phyloP scores from a whole-genome alignment of 2,797 vertebrate species.

The Borostomias antarcticus region DNA sequence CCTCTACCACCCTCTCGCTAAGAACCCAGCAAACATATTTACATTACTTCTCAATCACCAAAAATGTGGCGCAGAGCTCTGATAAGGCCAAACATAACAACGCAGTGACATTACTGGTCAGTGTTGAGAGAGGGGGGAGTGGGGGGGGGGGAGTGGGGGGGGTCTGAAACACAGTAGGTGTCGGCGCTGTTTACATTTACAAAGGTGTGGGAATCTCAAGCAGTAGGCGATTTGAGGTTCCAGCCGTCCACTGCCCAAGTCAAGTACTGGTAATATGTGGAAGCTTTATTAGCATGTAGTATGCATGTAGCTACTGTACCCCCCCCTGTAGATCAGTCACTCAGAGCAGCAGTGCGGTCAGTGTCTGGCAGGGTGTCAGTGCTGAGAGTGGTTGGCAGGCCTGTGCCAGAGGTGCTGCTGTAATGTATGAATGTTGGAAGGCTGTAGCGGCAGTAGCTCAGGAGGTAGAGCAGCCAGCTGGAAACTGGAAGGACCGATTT shows the following conservation, averaged over 20 bases:
- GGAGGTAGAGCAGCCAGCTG: too few species aligned
- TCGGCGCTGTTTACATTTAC: too few species aligned
- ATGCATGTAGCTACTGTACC: background rate
- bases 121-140: conserved; percentile 3
- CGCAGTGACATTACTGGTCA: background rate
- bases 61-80: conserved; percentile 11
- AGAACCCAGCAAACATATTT: background rate
- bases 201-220: too few species aligned
- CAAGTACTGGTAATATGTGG: too few species aligned
- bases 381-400: background rate
- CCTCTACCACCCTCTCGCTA: conserved; percentile 1
- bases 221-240: too few species aligned
- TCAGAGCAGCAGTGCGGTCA: background rate
- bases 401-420: background rate
- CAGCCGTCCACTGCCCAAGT: too few species aligned
- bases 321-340: background rate
- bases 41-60: background rate
- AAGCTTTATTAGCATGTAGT: too few species aligned
- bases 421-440: too few species aligned
- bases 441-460: too few species aligned
- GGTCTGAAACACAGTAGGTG: too few species aligned
- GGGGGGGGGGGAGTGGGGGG: background rate
- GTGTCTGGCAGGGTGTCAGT: background rate
- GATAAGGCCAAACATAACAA: conserved; percentile 28
- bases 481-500: too few species aligned